Evolutionary conservation across 2,888 invertebrate genomes (phyloP).

Genomic region (Caradrina clavipalpis): DNA sequence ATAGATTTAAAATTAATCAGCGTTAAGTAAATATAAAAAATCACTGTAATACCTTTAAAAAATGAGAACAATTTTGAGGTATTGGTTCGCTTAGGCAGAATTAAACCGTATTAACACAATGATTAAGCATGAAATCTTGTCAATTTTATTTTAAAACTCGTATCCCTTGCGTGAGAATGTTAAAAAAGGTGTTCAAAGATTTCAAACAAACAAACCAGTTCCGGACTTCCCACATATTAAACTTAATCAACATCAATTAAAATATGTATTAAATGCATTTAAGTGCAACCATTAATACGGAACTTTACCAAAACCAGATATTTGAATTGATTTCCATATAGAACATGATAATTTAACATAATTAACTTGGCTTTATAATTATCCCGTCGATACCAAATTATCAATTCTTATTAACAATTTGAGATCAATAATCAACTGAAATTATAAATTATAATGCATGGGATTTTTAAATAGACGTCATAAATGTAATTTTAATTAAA

Average conservation of each 20-base stretch:
- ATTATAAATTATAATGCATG: constrained; percentile 34
- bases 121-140: neutral
- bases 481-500: constrained; percentile 45
- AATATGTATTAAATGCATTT: constrained; percentile 37
- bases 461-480: constrained; percentile 19
- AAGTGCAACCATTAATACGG: constrained; percentile 46
- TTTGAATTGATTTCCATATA: constrained; percentile 45
- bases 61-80: too few relatives aligned
- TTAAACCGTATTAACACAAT: neutral
- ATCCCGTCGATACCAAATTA: constrained; percentile 37
- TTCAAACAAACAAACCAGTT: constrained; percentile 39
- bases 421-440: constrained; percentile 25
- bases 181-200: neutral
- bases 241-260: constrained; percentile 34
- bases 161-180: constrained; percentile 17
- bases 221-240: constrained; percentile 17
- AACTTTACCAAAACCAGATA: constrained; percentile 32
- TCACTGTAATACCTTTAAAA: too few relatives aligned
- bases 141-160: neutral
- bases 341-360: constrained; percentile 32
- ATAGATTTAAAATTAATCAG: too few relatives aligned
- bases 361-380: constrained; percentile 31
- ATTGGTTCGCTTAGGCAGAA: too few relatives aligned
- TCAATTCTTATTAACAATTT: constrained; percentile 33
- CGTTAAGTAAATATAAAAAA: too few relatives aligned